Evolutionary conservation across 35 echinoderm and acorn worm species (phyloP).

Genomic region (Ophioderma brevispina): DNA sequence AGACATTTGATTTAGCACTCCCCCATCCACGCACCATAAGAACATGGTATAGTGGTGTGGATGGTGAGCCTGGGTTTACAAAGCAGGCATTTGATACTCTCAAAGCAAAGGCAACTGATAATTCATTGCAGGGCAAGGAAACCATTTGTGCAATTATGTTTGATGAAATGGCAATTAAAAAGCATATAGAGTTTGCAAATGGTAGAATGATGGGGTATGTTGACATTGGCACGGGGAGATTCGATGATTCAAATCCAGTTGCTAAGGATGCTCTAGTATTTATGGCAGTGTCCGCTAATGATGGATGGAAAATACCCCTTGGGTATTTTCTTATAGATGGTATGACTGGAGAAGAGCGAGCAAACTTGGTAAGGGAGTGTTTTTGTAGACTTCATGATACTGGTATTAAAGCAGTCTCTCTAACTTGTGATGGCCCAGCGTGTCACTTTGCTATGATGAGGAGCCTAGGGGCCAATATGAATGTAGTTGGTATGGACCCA

Average conservation of each 20-base stretch:
- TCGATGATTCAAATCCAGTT: conserved; percentile 45
- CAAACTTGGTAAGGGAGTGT: conserved; percentile 67
- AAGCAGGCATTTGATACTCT: conserved; percentile 33
- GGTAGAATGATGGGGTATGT: conserved; percentile 45
- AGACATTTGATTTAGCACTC: conserved; percentile 53
- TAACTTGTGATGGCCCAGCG: conserved; percentile 76
- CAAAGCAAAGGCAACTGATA: conserved; percentile 20
- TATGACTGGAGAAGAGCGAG: conserved; percentile 49
- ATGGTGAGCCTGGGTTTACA: conserved; percentile 61
- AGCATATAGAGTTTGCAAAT: conserved; percentile 33
- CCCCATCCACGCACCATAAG: conserved; percentile 38
- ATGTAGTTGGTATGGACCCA: conserved; percentile 21
- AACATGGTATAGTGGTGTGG: conserved; percentile 45
- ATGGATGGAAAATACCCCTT: conserved; percentile 55
- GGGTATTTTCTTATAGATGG: conserved; percentile 62
- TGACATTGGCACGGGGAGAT: conserved; percentile 39
- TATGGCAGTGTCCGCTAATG: conserved; percentile 53
- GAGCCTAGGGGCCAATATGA: conserved; percentile 48
- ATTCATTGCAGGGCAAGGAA: neutral
- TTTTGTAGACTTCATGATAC: conserved; percentile 35
- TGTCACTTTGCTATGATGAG: conserved; percentile 63
- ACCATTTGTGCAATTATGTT: conserved; percentile 51
- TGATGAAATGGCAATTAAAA: conserved; percentile 63
- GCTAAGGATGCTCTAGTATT: conserved; percentile 58
- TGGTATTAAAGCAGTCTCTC: conserved; percentile 45